These are phyloP conservation scores for Arenaria interpres DNA, from an alignment of 2,113 vertebrate species.

Conservation along the genomic window DNA sequence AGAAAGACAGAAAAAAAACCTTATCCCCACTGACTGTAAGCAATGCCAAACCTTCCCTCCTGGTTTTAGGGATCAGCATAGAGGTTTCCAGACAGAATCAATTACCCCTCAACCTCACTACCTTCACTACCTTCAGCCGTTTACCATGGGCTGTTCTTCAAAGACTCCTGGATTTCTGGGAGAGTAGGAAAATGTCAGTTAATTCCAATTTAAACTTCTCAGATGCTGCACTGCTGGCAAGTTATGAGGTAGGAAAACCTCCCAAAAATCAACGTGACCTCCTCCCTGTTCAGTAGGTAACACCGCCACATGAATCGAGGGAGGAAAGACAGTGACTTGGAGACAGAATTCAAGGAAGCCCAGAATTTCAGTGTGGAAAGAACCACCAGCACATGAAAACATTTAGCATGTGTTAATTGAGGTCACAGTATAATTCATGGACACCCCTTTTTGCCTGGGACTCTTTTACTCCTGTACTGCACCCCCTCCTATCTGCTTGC, in stretches of 20 bases:
- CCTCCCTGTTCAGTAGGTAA: background rate
- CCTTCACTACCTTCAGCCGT: too few relatives aligned
- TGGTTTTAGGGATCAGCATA: background rate
- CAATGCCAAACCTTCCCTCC: background rate
- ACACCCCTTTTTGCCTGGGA: background rate
- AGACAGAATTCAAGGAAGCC: background rate
- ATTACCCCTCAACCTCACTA: background rate
- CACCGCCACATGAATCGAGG: background rate
- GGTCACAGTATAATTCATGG: background rate
- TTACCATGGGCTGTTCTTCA: conserved; percentile 1
- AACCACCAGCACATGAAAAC: background rate
- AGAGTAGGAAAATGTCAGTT: conserved; percentile 38
- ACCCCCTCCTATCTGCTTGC: background rate
- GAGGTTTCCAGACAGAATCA: conserved; percentile 33
- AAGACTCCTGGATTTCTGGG: conserved; percentile 3
- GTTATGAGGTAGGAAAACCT: background rate
- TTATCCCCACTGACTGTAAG: background rate
- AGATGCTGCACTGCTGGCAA: background rate
- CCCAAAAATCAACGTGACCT: background rate
- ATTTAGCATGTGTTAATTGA: background rate
- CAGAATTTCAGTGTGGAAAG: background rate
- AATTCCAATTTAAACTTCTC: conserved; percentile 32
- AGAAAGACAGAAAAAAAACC: background rate
- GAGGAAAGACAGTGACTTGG: background rate
- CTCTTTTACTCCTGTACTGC: rapidly evolving